Evolutionary conservation across 2,888 invertebrate genomes (phyloP), one percentile per base, ranked within the genome.

Genomic region (Seira ritae): DNA sequence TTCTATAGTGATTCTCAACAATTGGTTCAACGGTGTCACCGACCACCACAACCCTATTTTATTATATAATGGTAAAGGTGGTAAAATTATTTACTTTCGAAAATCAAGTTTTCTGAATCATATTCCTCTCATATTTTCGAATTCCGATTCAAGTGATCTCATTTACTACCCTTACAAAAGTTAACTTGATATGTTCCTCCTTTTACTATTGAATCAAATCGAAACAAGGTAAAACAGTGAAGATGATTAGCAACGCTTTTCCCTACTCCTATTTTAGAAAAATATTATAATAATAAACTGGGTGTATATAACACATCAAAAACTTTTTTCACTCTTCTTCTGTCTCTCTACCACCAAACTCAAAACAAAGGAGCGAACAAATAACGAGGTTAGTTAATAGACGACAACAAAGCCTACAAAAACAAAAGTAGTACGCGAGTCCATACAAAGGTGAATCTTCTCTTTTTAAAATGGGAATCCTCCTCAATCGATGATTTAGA

Each of bases 161-260:
- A n/a, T n/a, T n/a, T n/a, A n/a, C n/a, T n/a, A n/a, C n/a, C n/a
- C n/a, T n/a, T n/a, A n/a, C n/a, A n/a, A n/a, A n/a, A n/a, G n/a
- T n/a, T n/a, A n/a, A n/a, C n/a, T n/a, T n/a, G n/a, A n/a, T n/a
- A n/a, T n/a, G n/a, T n/a, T n/a, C n/a, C n/a, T n/a, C n/a, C n/a
- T n/a, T n/a, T 31, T 31, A 31, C 3, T 31, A 31, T 31, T 31
- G 31, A 31, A 55, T 8, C 6, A 6, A 6, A 42, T 12, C 42
- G 6, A 55, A 55, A 55, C 17, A 12, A 55, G 55, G 55, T 55
- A 55, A 55, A 31, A 31, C 12, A 55, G 55, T 55, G 55, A 55
- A 55, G 55, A 55, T 55, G 55, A 55, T 55, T 55, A 55, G 55
- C 55, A n/a, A 55, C 2, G 15, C 55, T 55, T 55, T 55, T 55